Evolutionary conservation across 1,140 invertebrate genomes (phyloP), one percentile per base, ranked within the genome.

Genomic region (Drosophila kohkoa): DNA sequence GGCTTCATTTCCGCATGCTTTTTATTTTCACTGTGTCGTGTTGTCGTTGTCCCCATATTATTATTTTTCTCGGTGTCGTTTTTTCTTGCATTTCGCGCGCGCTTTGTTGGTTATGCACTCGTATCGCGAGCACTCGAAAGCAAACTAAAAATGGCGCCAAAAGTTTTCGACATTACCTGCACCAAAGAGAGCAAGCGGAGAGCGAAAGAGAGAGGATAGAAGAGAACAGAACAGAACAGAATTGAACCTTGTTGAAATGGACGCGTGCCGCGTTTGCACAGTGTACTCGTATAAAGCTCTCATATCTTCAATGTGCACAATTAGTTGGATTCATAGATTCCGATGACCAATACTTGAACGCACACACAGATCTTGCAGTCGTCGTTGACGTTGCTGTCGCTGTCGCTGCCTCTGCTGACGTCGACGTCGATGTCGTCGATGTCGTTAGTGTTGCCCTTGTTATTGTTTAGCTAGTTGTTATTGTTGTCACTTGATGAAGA

Each of bases 131-230:
- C 59, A 85, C 83, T 81, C 81, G 77, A 89, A 72, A 66, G 71
- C 70, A 75, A 81, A 88, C 83, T 88, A 81, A 89, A 87, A 89
- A 88, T 88, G 83, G 85, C 83, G 83, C 83, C 85, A 88, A 88
- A 83, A 88, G 59, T 89, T 78, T 89, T 66, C 45, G 52, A 72
- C 45, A 64, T 59, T 67, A 81, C 58, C 60, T 62, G 78, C 58
- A 77, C 59, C 48, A 8, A 57, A 49, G 46, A 75, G 32, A 49
- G 20, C 38, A 4, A 59, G 16, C 13, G 51, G 6, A 59, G 20
- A 16, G 51, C 63, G 65, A 28, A 20, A 45, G 46, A 48, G 63
- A 59, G 72, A 66, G 66, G 28, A 41, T 30, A 55, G n/a, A 64
- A 59, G 57, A 57, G 69, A 41, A 45, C 35, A 32, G 64, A 48